Evolutionary conservation across 37 sponge, comb jelly and placozoan genomes (phyloP), one percentile per base, ranked within the genome.

Genomic region (Tethya wilhelma): DNA sequence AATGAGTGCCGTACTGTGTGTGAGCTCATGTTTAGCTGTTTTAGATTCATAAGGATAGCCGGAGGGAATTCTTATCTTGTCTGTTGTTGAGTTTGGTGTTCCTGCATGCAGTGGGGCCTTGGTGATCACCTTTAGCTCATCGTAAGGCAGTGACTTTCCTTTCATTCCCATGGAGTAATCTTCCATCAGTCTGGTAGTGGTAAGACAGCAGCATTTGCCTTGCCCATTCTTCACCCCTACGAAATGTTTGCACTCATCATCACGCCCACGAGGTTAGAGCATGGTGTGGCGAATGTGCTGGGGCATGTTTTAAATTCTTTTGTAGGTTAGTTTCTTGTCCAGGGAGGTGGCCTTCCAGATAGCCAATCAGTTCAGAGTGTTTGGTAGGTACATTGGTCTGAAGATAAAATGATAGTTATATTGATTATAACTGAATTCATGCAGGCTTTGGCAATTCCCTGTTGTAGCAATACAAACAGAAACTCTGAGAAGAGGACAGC

Each of bases 181-280:
- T 36, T 65, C 31, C 49, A 78, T 36, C n/a, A 96, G 84, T 96
- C 99, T 60, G 99, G 99, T 2, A 96, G 97, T 81, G 99, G 99
- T 6, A 98, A 98, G 74, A 98, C 99, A 57, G 99, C 99, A 12
- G 96, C 99, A 31, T 98, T 98, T 92, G 99, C 97, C 8, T 87
- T 98, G 19, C 99, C 99, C 8, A 96, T 98, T 44, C 84, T 98
- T 14, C 88, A 96, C 37, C 99, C 99, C 2, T 94, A 88, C 84
- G 99, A 97, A 22, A 75, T 94, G 30, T 98, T 90, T 67, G 92
- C 95, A 42, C 80, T 98, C 4, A 90, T 98, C 17, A 79, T 98
- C 0, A 98, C 99, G 19, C 99, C 99, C 32, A 94, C 95, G n/a
- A 93, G 98, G 86, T 96, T 30, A 36, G 64, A n/a, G n/a, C n/a